These are phyloP conservation scores for Scalopus aquaticus DNA, from an alignment of 2,113 vertebrate genomes.

Conservation along the genomic window DNA sequence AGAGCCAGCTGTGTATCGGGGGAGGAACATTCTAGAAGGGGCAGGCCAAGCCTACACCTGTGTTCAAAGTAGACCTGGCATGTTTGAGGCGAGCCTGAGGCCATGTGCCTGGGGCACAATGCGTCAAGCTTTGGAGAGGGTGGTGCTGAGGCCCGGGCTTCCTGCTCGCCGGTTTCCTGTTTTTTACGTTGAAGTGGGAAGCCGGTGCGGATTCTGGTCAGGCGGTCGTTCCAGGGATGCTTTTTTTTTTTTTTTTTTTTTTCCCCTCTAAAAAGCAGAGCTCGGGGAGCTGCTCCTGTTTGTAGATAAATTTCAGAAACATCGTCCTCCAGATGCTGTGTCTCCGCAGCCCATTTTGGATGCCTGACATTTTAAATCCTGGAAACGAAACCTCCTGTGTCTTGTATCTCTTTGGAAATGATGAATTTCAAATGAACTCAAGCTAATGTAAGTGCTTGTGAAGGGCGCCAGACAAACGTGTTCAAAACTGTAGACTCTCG, in stretches of 20 bases:
- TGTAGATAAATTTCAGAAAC: conserved; percentile 68
- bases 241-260: neutral
- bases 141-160: too few relatives aligned
- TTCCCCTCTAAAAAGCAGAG: conserved; percentile 18
- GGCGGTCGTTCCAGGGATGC: neutral
- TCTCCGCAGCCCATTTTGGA: conserved; percentile 61
- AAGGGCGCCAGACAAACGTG: conserved; percentile 76
- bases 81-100: neutral
- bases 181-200: neutral
- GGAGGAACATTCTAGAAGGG: neutral
- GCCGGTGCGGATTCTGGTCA: neutral
- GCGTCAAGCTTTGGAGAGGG: neutral
- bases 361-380: conserved; percentile 79
- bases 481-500: conserved; percentile 67
- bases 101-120: fast-evolving
- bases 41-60: neutral
- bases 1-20: neutral
- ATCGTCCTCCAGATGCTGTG: conserved; percentile 73
- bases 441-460: conserved; percentile 74
- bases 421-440: conserved; percentile 80
- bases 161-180: too few relatives aligned
- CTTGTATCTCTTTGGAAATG: conserved; percentile 74
- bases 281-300: conserved; percentile 57
- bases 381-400: conserved; percentile 67
- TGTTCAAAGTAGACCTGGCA: neutral